Conservation (phyloP, 2,797 vertebrate genomes). For the Sebastiscus albofasciatus region DNA sequence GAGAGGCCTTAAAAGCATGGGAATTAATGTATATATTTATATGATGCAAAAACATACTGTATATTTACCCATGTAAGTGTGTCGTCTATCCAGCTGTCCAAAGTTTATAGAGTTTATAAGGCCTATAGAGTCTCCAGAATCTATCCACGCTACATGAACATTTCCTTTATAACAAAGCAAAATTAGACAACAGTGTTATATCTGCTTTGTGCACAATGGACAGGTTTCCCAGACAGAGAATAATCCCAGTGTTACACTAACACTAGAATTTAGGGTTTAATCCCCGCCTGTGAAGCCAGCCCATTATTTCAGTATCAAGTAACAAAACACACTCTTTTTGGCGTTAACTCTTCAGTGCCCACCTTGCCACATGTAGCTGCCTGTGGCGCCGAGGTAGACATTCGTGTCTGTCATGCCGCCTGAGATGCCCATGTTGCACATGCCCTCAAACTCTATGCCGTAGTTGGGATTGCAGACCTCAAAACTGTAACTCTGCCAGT, state of each 20-base stretch:
- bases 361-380: conserved; percentile 95
- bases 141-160: conserved; percentile 85
- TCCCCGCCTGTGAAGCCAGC: conserved; percentile 37
- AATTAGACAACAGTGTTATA: conserved; percentile 27
- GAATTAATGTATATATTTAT: background rate
- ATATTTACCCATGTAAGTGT: conserved; percentile 89
- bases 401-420: conserved; percentile 87
- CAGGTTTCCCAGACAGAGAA: conserved; percentile 37
- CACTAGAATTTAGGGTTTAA: conserved; percentile 14
- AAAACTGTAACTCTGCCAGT: conserved; percentile 89
- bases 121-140: conserved; percentile 78
- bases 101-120: conserved; percentile 63
- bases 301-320: conserved; percentile 37
- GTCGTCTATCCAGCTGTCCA: conserved; percentile 51
- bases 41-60: background rate
- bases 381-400: conserved; percentile 86
- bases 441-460: conserved; percentile 82
- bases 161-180: conserved; percentile 82
- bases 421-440: conserved; percentile 95
- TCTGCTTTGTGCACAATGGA: conserved; percentile 4
- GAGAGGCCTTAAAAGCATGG: background rate
- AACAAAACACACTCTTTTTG: conserved; percentile 9
- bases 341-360: conserved; percentile 6
- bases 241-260: conserved; percentile 22
- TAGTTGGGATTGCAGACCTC: conserved; percentile 89